These are phyloP conservation scores for Chamaea fasciata DNA, from an alignment of 2,113 vertebrate genomes.

Conservation along the genomic window DNA sequence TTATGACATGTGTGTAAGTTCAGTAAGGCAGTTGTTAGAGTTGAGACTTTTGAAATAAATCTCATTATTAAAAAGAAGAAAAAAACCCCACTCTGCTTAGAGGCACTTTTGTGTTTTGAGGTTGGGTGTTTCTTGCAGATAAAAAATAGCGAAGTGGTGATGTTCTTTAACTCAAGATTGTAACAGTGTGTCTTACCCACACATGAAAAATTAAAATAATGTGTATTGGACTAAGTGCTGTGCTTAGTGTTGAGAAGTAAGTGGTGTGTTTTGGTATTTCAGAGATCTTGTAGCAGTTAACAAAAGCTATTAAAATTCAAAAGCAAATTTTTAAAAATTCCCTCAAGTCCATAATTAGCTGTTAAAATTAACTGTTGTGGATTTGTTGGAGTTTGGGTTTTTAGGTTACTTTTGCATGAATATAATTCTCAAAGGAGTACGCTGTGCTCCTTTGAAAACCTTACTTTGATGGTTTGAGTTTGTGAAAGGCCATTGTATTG, in stretches of 20 bases:
- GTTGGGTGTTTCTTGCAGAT: neutral
- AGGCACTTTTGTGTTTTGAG: neutral
- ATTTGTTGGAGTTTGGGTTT: neutral
- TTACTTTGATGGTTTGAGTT: neutral
- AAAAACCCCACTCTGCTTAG: neutral
- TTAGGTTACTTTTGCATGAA: neutral
- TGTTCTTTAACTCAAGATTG: neutral
- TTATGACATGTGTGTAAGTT: neutral
- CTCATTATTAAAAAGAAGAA: neutral
- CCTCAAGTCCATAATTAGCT: neutral
- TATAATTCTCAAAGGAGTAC: neutral
- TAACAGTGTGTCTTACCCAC: neutral
- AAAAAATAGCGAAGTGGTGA: neutral
- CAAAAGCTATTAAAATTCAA: neutral
- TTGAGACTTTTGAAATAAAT: neutral
- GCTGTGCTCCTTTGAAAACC: neutral
- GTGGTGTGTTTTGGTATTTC: neutral
- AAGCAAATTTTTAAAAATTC: neutral
- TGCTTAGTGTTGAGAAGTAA: neutral
- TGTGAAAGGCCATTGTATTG: constrained; percentile 24
- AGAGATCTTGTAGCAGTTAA: neutral
- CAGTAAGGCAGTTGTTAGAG: neutral
- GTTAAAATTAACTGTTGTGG: neutral
- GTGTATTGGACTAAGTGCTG: neutral
- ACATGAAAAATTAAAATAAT: neutral